These are phyloP conservation scores for Coelinius sp. DNA, from an alignment of 2,888 invertebrate species.

Conservation along the genomic window DNA sequence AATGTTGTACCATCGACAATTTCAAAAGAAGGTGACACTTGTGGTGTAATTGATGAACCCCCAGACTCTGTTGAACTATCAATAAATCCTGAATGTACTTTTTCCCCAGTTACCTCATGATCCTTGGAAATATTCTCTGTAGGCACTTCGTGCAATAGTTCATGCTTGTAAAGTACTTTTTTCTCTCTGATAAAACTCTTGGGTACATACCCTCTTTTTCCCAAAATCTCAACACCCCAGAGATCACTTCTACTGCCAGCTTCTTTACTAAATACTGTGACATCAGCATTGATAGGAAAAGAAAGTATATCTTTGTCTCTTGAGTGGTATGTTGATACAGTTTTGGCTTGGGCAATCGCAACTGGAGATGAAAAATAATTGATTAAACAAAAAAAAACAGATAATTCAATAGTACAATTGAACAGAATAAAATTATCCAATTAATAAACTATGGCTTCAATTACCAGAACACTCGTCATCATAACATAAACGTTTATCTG, in stretches of 20 bases:
- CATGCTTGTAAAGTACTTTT: slow-evolving; percentile 70
- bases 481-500: slow-evolving; percentile 80
- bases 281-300: slow-evolving; percentile 74
- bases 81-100: not conserved
- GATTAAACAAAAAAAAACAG: not conserved
- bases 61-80: not conserved
- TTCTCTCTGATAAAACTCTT: slow-evolving; percentile 75
- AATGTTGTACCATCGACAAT: slow-evolving; percentile 81
- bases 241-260: slow-evolving; percentile 76
- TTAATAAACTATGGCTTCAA: slow-evolving; percentile 64
- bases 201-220: slow-evolving; percentile 79
- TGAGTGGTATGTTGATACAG: slow-evolving; percentile 74
- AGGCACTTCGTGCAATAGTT: slow-evolving; percentile 69
- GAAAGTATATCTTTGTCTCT: slow-evolving; percentile 75
- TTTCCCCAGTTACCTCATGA: not conserved
- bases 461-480: slow-evolving; percentile 81
- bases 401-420: not conserved
- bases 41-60: not conserved
- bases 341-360: slow-evolving; percentile 77
- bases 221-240: slow-evolving; percentile 81
- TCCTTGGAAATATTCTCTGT: slow-evolving; percentile 45
- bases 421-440: slow-evolving; percentile 23
- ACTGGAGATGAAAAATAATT: slow-evolving; percentile 68
- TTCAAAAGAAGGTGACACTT: slow-evolving; percentile 60
- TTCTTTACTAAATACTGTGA: slow-evolving; percentile 80